These are phyloP conservation scores for Alfaro cultratus DNA, from an alignment of 2,797 vertebrate genomes.

Conservation along the genomic window DNA sequence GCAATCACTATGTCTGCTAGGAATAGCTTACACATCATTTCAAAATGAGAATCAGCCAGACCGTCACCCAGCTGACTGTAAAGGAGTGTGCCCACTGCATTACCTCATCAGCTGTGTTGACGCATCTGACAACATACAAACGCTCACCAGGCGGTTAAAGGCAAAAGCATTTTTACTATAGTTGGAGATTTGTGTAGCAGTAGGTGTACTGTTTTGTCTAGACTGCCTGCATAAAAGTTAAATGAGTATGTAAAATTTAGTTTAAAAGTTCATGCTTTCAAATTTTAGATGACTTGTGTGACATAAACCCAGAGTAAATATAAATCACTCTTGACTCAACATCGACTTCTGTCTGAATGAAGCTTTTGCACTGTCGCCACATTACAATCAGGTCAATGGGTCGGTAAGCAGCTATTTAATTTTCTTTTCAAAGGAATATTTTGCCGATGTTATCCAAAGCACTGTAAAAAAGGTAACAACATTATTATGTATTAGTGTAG, in stretches of 20 bases:
- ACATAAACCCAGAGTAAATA: neutral
- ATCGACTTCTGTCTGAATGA: neutral
- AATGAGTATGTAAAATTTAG: neutral
- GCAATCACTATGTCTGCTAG: too few species aligned
- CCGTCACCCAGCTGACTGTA: too few species aligned
- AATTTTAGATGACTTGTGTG: neutral
- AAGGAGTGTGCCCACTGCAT: too few species aligned
- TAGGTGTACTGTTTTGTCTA: neutral
- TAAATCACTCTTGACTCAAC: neutral
- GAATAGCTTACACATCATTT: too few species aligned
- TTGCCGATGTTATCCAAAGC: neutral
- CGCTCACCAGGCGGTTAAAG: neutral
- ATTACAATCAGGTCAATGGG: neutral
- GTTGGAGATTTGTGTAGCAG: neutral
- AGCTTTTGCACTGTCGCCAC: neutral
- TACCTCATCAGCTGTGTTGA: too few species aligned
- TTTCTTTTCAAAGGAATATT: neutral
- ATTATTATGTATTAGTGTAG: conserved; percentile 14
- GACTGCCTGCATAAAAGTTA: neutral
- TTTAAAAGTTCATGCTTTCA: neutral
- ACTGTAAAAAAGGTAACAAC: neutral
- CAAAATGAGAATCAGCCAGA: too few species aligned
- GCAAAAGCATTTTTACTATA: neutral
- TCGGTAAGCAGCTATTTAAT: neutral
- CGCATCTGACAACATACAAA: neutral